phyloP scores from a whole-genome alignment of 2,888 invertebrate genomes.

The Steinernema scapterisci region DNA sequence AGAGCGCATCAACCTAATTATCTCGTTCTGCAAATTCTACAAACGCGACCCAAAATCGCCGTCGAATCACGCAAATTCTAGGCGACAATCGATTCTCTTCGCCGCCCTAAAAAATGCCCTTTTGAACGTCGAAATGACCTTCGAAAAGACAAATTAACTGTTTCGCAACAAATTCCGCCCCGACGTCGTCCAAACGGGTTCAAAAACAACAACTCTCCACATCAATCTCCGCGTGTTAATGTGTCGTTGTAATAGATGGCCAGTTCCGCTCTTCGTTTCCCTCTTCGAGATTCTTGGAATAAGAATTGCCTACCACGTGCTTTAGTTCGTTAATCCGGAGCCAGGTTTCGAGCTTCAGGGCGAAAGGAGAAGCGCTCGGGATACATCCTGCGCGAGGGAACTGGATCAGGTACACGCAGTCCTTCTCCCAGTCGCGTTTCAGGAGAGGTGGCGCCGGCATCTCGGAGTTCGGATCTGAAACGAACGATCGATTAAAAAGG shows the following conservation, averaged over 20 bases:
- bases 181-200: not conserved
- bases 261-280: not conserved
- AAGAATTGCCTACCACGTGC: conserved; percentile 9
- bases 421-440: conserved; percentile 69
- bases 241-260: conserved; percentile 16
- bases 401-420: conserved; percentile 90
- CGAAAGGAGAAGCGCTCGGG: conserved; percentile 88
- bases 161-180: conserved; percentile 5
- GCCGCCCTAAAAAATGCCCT: not conserved
- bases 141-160: not conserved
- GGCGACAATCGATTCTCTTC: not conserved
- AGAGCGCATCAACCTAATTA: conserved; percentile 1
- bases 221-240: not conserved
- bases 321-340: conserved; percentile 81
- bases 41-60: not conserved
- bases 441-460: conserved; percentile 52
- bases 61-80: not conserved
- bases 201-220: not conserved
- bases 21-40: not conserved
- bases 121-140: conserved; percentile 14
- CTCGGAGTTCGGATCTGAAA: not conserved
- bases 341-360: conserved; percentile 95
- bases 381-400: conserved; percentile 86
- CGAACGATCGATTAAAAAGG: not conserved
- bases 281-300: not conserved